Evolutionary conservation across 2,888 invertebrate species (phyloP).

Genomic region (Trilocha varians): DNA sequence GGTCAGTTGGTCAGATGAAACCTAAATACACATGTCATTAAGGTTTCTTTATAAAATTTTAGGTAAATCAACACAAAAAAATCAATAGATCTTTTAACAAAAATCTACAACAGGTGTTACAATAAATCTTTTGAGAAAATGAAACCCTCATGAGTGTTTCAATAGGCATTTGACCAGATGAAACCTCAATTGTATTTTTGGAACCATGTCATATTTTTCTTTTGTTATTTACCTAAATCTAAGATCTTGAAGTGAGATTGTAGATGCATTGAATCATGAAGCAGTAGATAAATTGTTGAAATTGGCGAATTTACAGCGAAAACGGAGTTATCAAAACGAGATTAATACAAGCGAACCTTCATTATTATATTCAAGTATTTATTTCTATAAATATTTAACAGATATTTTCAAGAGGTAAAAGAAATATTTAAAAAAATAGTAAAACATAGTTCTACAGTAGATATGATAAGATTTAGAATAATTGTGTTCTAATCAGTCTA

Average conservation of each 20-base stretch:
- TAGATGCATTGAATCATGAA: neutral
- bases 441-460: slow-evolving; percentile 9
- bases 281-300: neutral
- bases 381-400: too few species aligned
- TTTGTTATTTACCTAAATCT: neutral
- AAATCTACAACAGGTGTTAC: too few species aligned
- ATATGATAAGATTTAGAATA: slow-evolving; percentile 41
- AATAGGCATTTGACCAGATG: slow-evolving; percentile 8
- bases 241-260: neutral
- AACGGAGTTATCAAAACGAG: slow-evolving; percentile 6
- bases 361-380: too few species aligned
- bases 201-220: slow-evolving; percentile 20
- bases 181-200: slow-evolving; percentile 28
- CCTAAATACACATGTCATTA: too few species aligned
- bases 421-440: neutral
- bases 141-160: too few species aligned
- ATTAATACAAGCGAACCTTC: neutral
- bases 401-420: neutral
- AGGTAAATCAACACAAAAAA: too few species aligned
- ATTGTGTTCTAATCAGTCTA: slow-evolving; percentile 38
- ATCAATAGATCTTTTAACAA: too few species aligned
- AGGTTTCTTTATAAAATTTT: too few species aligned
- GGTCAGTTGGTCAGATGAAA: too few species aligned
- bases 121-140: too few species aligned
- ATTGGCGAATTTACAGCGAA: slow-evolving; percentile 39